Percentiles rank a stretch among this genome's conserved stretches.
Evolutionary conservation across 2,113 vertebrate species (phyloP).

Genomic region (Aleadryas rufinucha): DNA sequence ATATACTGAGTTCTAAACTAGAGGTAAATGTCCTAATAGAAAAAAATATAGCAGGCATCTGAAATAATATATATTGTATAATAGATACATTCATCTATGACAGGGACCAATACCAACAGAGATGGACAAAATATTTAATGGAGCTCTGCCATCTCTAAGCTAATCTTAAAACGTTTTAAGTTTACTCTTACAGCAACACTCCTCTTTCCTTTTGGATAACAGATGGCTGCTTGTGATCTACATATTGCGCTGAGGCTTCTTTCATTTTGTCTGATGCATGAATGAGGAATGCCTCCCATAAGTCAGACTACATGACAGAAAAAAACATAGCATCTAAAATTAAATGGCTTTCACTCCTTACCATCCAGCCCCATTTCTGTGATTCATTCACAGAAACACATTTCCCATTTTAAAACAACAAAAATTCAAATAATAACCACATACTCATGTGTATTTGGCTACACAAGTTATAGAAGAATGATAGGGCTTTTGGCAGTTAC

Average conservation of each 20-base stretch:
- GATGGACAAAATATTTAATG: not conserved
- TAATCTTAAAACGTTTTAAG: not conserved
- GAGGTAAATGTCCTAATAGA: not conserved
- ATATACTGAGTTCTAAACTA: not conserved
- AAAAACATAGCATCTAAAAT: not conserved
- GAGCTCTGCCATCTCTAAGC: not conserved
- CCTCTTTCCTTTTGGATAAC: not conserved
- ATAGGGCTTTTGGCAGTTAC: not conserved
- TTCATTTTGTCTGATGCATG: not conserved
- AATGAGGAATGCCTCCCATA: not conserved
- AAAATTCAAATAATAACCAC: not conserved
- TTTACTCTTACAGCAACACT: not conserved
- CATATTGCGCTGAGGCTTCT: not conserved
- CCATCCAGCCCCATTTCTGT: not conserved
- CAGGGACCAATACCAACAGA: not conserved
- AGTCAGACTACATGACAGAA: not conserved
- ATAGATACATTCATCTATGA: not conserved
- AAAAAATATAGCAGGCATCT: not conserved
- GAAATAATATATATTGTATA: not conserved
- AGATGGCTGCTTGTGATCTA: slow-evolving; percentile 9
- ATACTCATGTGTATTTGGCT: not conserved
- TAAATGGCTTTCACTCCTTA: not conserved
- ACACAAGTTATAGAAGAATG: not conserved
- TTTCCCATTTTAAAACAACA: not conserved
- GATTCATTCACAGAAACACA: slow-evolving; percentile 21